phyloP scores from a whole-genome alignment of 2,113 vertebrate genomes.

The Psettodes erumei region DNA sequence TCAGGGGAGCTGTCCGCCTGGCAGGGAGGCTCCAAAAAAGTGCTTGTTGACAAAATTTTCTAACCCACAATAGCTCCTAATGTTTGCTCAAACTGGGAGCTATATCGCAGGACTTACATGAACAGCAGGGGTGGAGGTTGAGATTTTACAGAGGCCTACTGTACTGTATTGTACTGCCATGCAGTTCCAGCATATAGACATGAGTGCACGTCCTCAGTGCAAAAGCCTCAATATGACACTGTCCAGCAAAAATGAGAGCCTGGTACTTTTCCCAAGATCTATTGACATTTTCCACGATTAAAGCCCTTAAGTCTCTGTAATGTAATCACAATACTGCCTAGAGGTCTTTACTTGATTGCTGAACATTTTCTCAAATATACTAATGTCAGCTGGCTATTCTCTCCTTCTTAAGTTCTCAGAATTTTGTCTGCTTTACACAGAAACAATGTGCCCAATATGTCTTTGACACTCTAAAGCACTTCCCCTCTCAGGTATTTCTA shows the following conservation, averaged over 20 bases:
- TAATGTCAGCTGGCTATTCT: conserved; percentile 37
- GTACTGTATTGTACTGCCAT: conserved; percentile 14
- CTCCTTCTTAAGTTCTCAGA: conserved; percentile 5
- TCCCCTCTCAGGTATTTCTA: background rate
- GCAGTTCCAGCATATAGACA: conserved; percentile 7
- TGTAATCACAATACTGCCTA: conserved; percentile 34
- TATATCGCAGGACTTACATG: conserved; percentile 36
- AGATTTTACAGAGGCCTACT: conserved; percentile 44
- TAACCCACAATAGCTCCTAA: conserved; percentile 53
- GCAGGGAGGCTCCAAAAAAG: conserved; percentile 62
- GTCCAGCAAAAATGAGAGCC: conserved; percentile 4
- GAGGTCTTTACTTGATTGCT: conserved; percentile 30
- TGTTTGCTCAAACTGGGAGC: conserved; percentile 43
- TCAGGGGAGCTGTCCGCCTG: conserved; percentile 62
- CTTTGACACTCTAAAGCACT: background rate
- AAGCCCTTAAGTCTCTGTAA: conserved; percentile 35
- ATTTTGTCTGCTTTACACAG: background rate
- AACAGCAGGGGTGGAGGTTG: conserved; percentile 11
- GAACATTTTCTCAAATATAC: conserved; percentile 42
- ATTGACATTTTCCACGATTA: conserved; percentile 45
- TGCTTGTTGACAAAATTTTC: conserved; percentile 62
- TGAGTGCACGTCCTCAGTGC: conserved; percentile 15
- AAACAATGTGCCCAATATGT: background rate
- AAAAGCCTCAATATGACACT: conserved; percentile 18
- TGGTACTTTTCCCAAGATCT: conserved; percentile 27